Base-by-base conservation (phyloP, 2,888 invertebrate genomes). In the Chymomyza caudatula region DNA sequence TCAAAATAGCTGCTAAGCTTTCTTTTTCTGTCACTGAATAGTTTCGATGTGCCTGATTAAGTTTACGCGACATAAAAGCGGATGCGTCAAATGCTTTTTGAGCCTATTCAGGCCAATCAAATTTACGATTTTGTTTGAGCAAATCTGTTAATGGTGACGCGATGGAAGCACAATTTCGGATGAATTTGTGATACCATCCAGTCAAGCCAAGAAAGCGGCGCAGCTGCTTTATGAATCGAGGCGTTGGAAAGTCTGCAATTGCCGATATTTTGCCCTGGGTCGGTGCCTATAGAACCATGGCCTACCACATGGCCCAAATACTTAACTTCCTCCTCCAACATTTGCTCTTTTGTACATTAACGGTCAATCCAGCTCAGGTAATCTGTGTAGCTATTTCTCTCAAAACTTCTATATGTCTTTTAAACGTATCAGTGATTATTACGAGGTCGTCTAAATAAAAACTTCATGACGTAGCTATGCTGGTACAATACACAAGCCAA, bases 141-240 rank as follows among this genome's bases (percentile, higher is more conserved):
- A 17, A n/a, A 44, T 44, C 44, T 4, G 44, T 44, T 4, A 44
- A 8, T 4, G 44, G 44, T 44, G 44, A 44, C 8, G 2, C 44
- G 8, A 44, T 44, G 44, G n/a, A 4, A 4, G n/a, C n/a, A 17
- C 8, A 44, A 44, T 8, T 44, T 4, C 44, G 25, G 1, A 64
- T 59, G 25, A 65, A 65, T 44, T 44, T 44, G 8, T 64, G 64
- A 52, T 65, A 72, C 69, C 65, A 73, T 13, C 69, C 69, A 6
- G 62, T 63, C 37, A 73, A 60, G n/a, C 74, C 71, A 8, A 74
- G 60, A 13, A 76, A 72, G 17, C 71, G 53, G 43, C 68, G 22
- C 1, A 67, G 51, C 8, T 66, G 59, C 1, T 51, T 67, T 15
- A 44, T 60, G 1, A 56, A 15, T 15, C 49, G 53, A 1, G 57